Conservation (phyloP, 2,888 invertebrate genomes). For the Abrostola triplasia region DNA sequence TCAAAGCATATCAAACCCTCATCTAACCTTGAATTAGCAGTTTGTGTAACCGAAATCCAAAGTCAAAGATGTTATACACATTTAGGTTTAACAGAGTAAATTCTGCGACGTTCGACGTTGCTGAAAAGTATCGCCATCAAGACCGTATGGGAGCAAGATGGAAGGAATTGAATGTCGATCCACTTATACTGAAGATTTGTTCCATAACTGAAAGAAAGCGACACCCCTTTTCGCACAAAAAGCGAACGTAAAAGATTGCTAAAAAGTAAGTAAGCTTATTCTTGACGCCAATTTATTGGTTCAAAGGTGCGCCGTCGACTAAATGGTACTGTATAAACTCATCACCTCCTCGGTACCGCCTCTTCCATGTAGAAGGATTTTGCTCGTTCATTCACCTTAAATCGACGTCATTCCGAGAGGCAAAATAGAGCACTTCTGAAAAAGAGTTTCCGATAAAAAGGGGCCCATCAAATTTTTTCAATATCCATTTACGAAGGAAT, state of each 20-base stretch:
- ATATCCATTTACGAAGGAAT: slow-evolving; percentile 85
- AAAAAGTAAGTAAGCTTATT: slow-evolving; percentile 71
- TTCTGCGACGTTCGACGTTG: slow-evolving; percentile 24
- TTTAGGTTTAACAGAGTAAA: slow-evolving; percentile 20
- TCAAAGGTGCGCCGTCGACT: slow-evolving; percentile 83
- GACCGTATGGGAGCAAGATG: slow-evolving; percentile 51
- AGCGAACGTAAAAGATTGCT: slow-evolving; percentile 66
- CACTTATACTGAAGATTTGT: slow-evolving; percentile 61
- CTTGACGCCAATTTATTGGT: slow-evolving; percentile 79
- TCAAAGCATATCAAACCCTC: too few species aligned
- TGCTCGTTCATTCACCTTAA: slow-evolving; percentile 87
- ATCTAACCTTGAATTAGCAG: background rate
- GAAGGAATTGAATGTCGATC: slow-evolving; percentile 51
- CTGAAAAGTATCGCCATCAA: slow-evolving; percentile 52
- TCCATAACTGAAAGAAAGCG: slow-evolving; percentile 56
- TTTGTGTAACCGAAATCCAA: background rate
- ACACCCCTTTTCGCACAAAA: slow-evolving; percentile 56
- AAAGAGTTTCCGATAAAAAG: slow-evolving; percentile 84
- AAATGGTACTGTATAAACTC: slow-evolving; percentile 85
- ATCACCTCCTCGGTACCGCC: slow-evolving; percentile 85
- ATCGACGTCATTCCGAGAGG: slow-evolving; percentile 84
- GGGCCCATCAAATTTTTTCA: slow-evolving; percentile 83
- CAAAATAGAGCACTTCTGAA: slow-evolving; percentile 84
- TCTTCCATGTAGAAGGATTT: slow-evolving; percentile 85
- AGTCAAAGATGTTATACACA: background rate